Evolutionary conservation across 1,140 invertebrate species (phyloP).

Genomic region (Brachionus rotundiformis): DNA sequence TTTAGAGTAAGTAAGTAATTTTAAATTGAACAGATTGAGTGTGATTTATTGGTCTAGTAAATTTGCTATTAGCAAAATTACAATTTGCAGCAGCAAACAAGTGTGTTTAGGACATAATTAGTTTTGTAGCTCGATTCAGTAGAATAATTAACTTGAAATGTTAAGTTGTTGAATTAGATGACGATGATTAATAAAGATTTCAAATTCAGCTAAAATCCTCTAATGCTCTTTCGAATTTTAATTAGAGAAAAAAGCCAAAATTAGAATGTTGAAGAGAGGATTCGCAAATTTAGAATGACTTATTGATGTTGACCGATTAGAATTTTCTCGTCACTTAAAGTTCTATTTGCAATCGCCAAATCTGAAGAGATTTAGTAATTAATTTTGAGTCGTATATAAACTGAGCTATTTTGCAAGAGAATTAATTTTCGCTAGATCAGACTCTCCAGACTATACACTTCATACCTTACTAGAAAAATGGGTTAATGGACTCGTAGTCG

Average conservation of each 20-base stretch:
- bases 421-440: neutral
- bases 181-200: constrained; percentile 7
- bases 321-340: neutral
- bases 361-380: constrained; percentile 42
- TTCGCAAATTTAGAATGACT: neutral
- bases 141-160: constrained; percentile 35
- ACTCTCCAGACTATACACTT: neutral
- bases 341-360: neutral
- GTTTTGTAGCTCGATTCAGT: neutral
- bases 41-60: constrained; percentile 19
- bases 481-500: constrained; percentile 31
- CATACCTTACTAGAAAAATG: neutral
- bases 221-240: constrained; percentile 28
- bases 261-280: constrained; percentile 29
- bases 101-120: constrained; percentile 14
- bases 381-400: neutral
- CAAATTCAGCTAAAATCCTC: neutral
- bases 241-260: neutral
- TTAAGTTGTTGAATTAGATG: constrained; percentile 35
- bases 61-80: neutral
- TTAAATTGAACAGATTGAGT: constrained; percentile 5
- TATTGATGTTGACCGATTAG: constrained; percentile 33
- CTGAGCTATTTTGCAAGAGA: neutral
- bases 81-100: neutral
- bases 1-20: too few species aligned